Percentiles rank a stretch among this genome's conserved stretches.
These are phyloP conservation scores for Drosophila yooni DNA, from an alignment of 2,888 invertebrate species.

Conservation along the genomic window DNA sequence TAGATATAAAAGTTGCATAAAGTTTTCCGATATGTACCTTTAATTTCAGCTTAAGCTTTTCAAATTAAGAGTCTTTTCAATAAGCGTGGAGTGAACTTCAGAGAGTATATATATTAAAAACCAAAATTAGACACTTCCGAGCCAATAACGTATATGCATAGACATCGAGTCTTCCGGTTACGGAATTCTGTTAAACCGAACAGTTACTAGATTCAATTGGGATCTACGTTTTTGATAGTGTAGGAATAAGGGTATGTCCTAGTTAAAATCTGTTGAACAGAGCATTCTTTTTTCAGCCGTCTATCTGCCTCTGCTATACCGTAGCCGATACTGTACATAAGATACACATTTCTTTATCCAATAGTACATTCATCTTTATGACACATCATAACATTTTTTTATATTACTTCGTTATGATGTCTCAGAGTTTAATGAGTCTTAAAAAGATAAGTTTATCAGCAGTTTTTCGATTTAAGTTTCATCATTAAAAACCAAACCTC, in stretches of 20 bases:
- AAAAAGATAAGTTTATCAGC: conserved; percentile 1
- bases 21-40: too few relatives aligned
- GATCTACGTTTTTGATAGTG: not conserved
- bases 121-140: not conserved
- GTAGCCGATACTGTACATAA: not conserved
- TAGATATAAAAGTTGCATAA: not conserved
- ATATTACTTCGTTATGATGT: not conserved
- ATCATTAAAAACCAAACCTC: conserved; percentile 26
- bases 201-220: not conserved
- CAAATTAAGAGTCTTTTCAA: not conserved
- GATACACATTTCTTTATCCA: not conserved
- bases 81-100: not conserved
- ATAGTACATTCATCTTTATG: not conserved
- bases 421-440: not conserved
- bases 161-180: not conserved
- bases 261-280: not conserved
- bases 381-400: not conserved
- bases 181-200: not conserved
- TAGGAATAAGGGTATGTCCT: not conserved
- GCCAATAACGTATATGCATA: not conserved
- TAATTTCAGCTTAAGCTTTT: not conserved
- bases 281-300: not conserved
- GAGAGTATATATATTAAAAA: not conserved
- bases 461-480: not conserved
- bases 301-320: not conserved